phyloP scores from a whole-genome alignment of 2,888 invertebrate species.

The Steinernema carpocapsae region DNA sequence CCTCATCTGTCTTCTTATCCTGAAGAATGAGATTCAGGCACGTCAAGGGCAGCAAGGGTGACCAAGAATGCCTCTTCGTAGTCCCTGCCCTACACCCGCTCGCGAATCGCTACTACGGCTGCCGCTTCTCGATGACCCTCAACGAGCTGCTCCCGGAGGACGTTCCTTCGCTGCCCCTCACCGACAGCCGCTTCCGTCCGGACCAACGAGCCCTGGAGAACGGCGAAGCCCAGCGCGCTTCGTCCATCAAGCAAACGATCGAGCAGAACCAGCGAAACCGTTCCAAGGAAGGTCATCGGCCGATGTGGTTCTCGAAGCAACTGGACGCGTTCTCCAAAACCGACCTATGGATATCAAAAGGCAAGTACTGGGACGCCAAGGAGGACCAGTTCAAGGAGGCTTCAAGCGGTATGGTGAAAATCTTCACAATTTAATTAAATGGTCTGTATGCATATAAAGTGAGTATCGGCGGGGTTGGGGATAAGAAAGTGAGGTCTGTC shows the following conservation, averaged over 20 bases:
- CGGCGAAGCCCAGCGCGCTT: constrained; percentile 34
- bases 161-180: constrained; percentile 34
- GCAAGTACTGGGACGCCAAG: constrained; percentile 36
- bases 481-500: background rate
- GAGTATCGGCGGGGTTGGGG: background rate
- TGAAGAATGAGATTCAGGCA: background rate
- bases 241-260: background rate
- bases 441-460: background rate
- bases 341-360: constrained; percentile 26
- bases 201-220: constrained; percentile 41
- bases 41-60: background rate
- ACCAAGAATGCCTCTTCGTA: constrained; percentile 38
- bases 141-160: constrained; percentile 38
- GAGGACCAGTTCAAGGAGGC: constrained; percentile 35
- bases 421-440: background rate
- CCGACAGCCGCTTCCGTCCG: constrained; percentile 43
- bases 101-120: constrained; percentile 40
- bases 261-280: constrained; percentile 35
- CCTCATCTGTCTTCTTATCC: too few species aligned
- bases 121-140: constrained; percentile 39
- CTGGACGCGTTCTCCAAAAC: constrained; percentile 26
- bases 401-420: background rate
- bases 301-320: constrained; percentile 32
- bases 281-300: constrained; percentile 1
- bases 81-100: constrained; percentile 30